Conservation (phyloP, 1,140 invertebrate genomes). For the Argopecten irradians region DNA sequence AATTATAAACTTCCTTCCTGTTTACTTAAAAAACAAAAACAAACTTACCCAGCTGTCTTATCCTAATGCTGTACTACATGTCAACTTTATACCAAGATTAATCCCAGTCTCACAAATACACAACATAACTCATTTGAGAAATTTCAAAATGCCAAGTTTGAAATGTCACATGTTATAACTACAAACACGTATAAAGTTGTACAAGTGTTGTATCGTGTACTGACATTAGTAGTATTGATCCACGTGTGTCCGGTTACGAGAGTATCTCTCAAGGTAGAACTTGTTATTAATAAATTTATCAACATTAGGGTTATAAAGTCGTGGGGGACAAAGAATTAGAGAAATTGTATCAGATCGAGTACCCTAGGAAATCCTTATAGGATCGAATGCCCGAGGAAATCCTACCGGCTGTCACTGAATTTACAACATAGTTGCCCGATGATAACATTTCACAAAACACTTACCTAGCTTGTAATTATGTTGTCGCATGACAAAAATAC, state of each 20-base stretch:
- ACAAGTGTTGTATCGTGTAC: neutral
- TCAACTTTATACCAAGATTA: neutral
- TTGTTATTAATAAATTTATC: slow-evolving; percentile 18
- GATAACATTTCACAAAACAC: neutral
- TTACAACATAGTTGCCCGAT: neutral
- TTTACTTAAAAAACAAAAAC: too few species aligned
- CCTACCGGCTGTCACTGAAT: neutral
- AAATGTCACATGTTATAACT: too few species aligned
- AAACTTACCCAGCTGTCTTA: neutral
- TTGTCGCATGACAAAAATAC: slow-evolving; percentile 16
- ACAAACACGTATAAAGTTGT: neutral
- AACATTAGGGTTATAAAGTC: neutral
- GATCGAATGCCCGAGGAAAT: too few species aligned
- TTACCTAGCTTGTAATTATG: slow-evolving; percentile 7
- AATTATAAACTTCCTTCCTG: too few species aligned
- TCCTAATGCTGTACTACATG: neutral
- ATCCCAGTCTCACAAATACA: neutral
- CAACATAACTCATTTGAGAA: neutral
- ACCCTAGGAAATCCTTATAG: too few species aligned
- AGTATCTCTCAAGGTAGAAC: neutral
- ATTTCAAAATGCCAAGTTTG: neutral
- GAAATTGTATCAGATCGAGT: too few species aligned
- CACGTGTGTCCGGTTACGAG: neutral
- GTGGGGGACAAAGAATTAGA: neutral
- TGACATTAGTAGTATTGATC: neutral